These are phyloP conservation scores for Bergia puertoricense DNA, from an alignment of 92 coral and sea anemone species.

Conservation along the genomic window DNA sequence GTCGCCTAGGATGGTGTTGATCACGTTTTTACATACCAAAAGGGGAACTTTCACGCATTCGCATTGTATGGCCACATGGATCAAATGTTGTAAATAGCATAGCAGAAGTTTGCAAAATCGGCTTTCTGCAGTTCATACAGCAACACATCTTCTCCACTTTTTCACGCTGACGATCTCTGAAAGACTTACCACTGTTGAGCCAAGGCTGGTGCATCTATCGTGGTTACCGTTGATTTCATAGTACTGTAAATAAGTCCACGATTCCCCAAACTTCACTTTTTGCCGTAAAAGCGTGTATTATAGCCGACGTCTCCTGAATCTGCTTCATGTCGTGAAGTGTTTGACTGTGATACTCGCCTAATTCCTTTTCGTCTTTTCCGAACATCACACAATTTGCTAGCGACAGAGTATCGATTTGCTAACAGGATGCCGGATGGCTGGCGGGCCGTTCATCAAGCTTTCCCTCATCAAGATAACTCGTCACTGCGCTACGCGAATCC, in stretches of 20 bases:
- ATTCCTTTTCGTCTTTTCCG: constrained; percentile 18
- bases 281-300: constrained; percentile 2
- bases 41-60: constrained; percentile 7
- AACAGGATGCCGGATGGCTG: neutral
- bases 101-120: constrained; percentile 6
- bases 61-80: constrained; percentile 24
- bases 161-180: constrained; percentile 20
- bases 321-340: neutral
- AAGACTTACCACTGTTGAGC: constrained; percentile 18
- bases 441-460: constrained; percentile 5
- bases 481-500: neutral
- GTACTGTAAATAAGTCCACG: neutral
- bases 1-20: neutral
- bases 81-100: constrained; percentile 4
- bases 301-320: neutral
- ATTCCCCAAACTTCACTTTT: constrained; percentile 8
- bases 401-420: neutral
- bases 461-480: neutral
- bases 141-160: constrained; percentile 22
- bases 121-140: constrained; percentile 19
- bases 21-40: neutral
- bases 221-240: neutral
- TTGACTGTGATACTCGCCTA: neutral
- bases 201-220: neutral
- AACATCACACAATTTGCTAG: neutral